Base-by-base conservation (phyloP, 2,113 vertebrate species). In the Rhinopomastus cyanomelas region DNA sequence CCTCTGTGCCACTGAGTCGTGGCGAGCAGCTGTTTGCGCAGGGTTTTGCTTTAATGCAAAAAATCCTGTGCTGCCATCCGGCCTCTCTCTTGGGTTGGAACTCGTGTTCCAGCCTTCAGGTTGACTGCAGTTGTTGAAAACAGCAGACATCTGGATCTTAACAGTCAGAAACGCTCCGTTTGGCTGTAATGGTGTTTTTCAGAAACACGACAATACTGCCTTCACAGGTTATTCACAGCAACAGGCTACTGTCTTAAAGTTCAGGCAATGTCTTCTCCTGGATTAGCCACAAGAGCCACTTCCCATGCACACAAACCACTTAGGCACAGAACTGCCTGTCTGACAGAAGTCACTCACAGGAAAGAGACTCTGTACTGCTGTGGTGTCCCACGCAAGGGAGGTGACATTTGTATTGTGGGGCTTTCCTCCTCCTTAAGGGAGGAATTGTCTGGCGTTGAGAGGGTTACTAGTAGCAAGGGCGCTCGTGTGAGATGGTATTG, bases 291-390 rank as follows among this genome's bases (percentile, higher is more conserved):
- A 12, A 22, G 25, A 74, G 62, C 25, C 2, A 1, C n/a, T 71
- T 32, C 46, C 52, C 26, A 6, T 5, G 5, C 32, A 16, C 9
- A 2, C 0, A 10, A 75, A 49, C 36, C 48, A 22, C 5, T 74
- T 34, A 64, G 65, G 62, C 9, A n/a, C n/a, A n/a, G n/a, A n/a
- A n/a, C n/a, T n/a, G n/a, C n/a, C 19, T 42, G 48, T 44, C n/a
- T 1, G 25, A 36, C 27, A 66, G 51, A 15, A 60, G 29, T 46
- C 83, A 10, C 27, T 85, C 2, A 0, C 5, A 5, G 12, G 67
- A 60, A 32, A 29, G 32, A 72, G 14, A 9, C 19, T 16, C 4
- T 8, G 12, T 9, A 4, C 7, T 0, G 0, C 53, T 49, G 32
- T 55, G 36, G 67, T 49, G n/a, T 17, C 34, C 11, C 20, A 5